These are phyloP conservation scores for Epinotia nisella DNA, from an alignment of 2,888 invertebrate species.

Conservation along the genomic window DNA sequence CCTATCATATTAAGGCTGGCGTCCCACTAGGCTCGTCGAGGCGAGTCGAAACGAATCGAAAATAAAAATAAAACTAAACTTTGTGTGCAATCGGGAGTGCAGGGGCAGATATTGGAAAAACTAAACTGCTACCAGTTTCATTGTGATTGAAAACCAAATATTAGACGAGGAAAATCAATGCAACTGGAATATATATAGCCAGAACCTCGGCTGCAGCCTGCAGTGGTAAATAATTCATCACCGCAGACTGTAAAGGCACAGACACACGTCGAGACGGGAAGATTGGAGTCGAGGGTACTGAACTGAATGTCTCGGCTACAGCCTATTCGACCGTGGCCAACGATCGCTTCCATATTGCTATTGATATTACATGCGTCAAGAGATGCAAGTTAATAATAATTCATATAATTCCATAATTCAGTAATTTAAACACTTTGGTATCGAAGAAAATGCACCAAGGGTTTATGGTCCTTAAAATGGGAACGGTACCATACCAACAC, in stretches of 20 bases:
- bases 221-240: constrained; percentile 33
- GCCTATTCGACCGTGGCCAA: not conserved
- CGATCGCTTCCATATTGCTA: not conserved
- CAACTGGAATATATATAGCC: not conserved
- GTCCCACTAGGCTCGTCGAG: no score
- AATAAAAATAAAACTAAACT: no score
- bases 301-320: not conserved
- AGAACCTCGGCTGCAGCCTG: constrained; percentile 6
- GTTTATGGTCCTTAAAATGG: not conserved
- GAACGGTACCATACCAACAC: not conserved
- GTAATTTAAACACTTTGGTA: not conserved
- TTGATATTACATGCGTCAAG: not conserved
- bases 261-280: constrained; percentile 6
- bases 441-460: no score
- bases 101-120: no score
- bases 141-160: not conserved
- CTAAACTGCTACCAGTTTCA: no score
- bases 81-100: no score
- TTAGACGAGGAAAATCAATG: constrained; percentile 12
- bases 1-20: no score
- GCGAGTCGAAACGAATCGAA: no score
- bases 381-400: no score
- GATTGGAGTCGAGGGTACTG: constrained; percentile 1
- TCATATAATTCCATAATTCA: no score
- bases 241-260: not conserved